These are phyloP conservation scores for Micromesistius poutassou DNA, from an alignment of 2,797 vertebrate genomes.

Conservation along the genomic window DNA sequence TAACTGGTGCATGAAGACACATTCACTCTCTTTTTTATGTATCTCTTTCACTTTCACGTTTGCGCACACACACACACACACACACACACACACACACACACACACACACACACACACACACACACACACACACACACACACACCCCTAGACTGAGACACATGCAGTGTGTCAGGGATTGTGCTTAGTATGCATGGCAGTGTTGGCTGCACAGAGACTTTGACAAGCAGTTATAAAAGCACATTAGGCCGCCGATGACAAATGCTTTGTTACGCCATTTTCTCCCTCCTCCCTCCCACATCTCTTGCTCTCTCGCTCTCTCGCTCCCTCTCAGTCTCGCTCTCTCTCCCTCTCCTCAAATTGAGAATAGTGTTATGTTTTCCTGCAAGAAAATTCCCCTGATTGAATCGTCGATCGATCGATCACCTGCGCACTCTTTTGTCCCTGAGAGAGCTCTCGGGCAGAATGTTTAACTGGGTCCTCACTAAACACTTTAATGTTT, in stretches of 20 bases:
- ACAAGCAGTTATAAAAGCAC: conserved; percentile 1
- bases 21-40: too few species aligned
- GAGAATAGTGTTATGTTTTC: too few species aligned
- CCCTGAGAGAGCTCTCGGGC: background rate
- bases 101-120: too few species aligned
- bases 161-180: background rate
- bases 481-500: background rate
- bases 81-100: too few species aligned
- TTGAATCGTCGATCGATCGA: background rate
- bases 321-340: too few species aligned
- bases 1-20: too few species aligned
- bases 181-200: background rate
- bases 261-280: background rate
- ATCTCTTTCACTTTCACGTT: background rate
- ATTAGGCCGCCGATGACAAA: background rate
- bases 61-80: too few species aligned
- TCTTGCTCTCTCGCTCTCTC: background rate
- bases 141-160: background rate
- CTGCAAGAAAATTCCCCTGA: background rate
- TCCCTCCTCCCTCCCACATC: background rate
- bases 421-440: background rate
- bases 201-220: background rate
- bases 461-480: background rate
- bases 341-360: background rate
- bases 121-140: too few species aligned